These are phyloP conservation scores for human DNA, from an alignment of 2,113 vertebrate species.

Conservation along the genomic window GRCh38 chr2:122098001-122098500, in stretches of 20 bases:
- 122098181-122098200: neutral
- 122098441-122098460: neutral
- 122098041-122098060: neutral
- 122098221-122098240: neutral
- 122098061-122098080: rapidly evolving
- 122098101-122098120: neutral
- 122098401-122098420: neutral
- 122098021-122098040: neutral
- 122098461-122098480: neutral
- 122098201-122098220: neutral
- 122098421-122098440: neutral
- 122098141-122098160: neutral
- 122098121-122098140: neutral
- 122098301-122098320: neutral
- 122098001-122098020: neutral
- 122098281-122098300: neutral
- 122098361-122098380: neutral
- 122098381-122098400: neutral
- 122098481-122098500: neutral
- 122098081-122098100: neutral
- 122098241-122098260: neutral
- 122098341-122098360: neutral
- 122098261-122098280: neutral
- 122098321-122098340: too few relatives aligned
- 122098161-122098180: rapidly evolving